Evolutionary conservation across 2,888 invertebrate genomes (phyloP).

Genomic region (Agrotis ipsilon): DNA sequence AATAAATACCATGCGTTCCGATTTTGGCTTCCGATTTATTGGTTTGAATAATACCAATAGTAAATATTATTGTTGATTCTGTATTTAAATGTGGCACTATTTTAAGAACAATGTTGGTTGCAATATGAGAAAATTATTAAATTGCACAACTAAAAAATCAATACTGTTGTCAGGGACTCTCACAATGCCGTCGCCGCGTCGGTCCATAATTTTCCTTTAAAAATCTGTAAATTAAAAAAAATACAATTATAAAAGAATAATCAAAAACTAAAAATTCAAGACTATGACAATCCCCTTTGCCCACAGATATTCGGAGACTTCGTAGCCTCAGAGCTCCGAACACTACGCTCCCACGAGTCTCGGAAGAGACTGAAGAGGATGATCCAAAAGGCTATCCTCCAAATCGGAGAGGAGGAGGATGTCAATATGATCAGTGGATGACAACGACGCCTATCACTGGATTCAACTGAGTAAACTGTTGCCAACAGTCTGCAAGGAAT

Average conservation of each 20-base stretch:
- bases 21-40: not conserved
- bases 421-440: conserved; percentile 73
- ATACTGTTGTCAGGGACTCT: too few relatives aligned
- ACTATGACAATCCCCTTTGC: not conserved
- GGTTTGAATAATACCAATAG: not conserved
- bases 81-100: not conserved
- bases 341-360: conserved; percentile 80
- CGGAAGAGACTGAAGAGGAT: conserved; percentile 83
- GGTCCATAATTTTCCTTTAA: too few relatives aligned
- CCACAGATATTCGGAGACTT: conserved; percentile 87
- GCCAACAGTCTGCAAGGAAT: conserved; percentile 22
- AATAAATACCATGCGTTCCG: conserved; percentile 8
- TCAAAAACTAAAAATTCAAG: too few relatives aligned
- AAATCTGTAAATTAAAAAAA: too few relatives aligned
- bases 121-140: too few relatives aligned
- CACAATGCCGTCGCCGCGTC: too few relatives aligned
- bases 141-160: too few relatives aligned
- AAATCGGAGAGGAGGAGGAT: conserved; percentile 84
- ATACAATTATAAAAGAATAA: too few relatives aligned
- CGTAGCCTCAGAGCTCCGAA: conserved; percentile 87
- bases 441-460: conserved; percentile 67
- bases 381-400: conserved; percentile 86
- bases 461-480: conserved; percentile 63
- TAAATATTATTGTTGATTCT: conserved; percentile 9
- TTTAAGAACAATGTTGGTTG: too few relatives aligned